Conservation (phyloP, 2,113 vertebrate species). For the Aphyosemion australe region DNA sequence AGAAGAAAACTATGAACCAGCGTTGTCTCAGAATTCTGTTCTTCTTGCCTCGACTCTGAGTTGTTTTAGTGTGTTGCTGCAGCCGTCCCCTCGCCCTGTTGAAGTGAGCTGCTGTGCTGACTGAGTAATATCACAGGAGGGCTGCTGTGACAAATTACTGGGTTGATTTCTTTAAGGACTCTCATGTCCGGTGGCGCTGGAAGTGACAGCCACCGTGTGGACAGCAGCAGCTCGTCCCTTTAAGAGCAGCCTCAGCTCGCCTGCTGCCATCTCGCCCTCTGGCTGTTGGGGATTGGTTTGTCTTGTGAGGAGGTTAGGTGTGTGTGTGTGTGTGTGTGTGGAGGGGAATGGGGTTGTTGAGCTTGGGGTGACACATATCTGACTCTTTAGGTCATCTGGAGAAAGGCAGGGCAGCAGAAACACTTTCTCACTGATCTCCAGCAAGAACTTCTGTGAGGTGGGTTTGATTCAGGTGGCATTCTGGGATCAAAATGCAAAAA, state of each 20-base stretch:
- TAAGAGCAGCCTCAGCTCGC: slow-evolving; percentile 68
- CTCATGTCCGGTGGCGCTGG: slow-evolving; percentile 65
- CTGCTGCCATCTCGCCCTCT: slow-evolving; percentile 68
- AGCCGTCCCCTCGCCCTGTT: slow-evolving; percentile 16
- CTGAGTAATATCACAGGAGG: slow-evolving; percentile 53
- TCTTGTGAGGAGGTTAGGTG: slow-evolving; percentile 40
- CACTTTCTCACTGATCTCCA: too few relatives aligned
- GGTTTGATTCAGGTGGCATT: too few relatives aligned
- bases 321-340: too few relatives aligned
- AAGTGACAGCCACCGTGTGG: slow-evolving; percentile 58
- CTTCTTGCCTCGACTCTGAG: slow-evolving; percentile 7
- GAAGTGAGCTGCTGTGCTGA: slow-evolving; percentile 52
- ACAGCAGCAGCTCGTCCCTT: slow-evolving; percentile 44
- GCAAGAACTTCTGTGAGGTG: too few relatives aligned
- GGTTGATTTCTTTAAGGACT: slow-evolving; percentile 65
- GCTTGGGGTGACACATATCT: slow-evolving; percentile 1
- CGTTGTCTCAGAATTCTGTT: not conserved
- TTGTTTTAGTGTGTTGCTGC: slow-evolving; percentile 29
- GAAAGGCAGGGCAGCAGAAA: not conserved
- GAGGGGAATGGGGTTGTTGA: slow-evolving; percentile 13
- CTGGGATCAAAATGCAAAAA: too few relatives aligned
- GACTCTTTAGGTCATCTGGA: slow-evolving; percentile 9
- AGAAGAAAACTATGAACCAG: not conserved
- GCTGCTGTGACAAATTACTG: slow-evolving; percentile 63
- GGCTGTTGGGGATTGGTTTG: slow-evolving; percentile 72